Percentiles rank a stretch among this genome's conserved stretches.
Conservation (phyloP, 1,140 invertebrate genomes). For the Brachionus plicatilis region DNA sequence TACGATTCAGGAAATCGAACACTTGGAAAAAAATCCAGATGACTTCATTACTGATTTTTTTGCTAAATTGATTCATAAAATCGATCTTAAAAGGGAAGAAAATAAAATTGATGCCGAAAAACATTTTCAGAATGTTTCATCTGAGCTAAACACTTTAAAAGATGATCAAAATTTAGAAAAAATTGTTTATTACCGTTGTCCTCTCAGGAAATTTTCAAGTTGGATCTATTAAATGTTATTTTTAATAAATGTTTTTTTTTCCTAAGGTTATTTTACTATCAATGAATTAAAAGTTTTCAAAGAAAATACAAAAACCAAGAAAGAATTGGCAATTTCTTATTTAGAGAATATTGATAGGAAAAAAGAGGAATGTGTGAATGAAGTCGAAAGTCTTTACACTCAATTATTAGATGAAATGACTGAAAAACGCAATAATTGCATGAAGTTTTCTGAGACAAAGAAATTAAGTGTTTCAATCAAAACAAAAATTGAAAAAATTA, state of each 20-base stretch:
- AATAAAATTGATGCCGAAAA: not conserved
- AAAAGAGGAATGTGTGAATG: not conserved
- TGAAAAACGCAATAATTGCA: not conserved
- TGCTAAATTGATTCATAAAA: not conserved
- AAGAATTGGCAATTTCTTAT: not conserved
- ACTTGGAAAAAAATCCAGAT: not conserved
- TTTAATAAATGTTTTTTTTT: not conserved
- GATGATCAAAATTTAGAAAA: not conserved
- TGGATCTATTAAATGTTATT: not conserved
- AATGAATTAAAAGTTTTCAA: not conserved
- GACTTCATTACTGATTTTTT: not conserved
- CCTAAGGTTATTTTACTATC: not conserved
- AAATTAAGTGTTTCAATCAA: not conserved
- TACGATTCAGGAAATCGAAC: not conserved
- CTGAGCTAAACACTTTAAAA: not conserved
- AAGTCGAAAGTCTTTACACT: not conserved
- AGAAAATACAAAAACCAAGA: not conserved
- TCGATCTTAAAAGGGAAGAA: not conserved
- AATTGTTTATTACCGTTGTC: no score
- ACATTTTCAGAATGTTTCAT: not conserved
- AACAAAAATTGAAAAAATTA: not conserved
- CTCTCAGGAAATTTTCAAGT: not conserved
- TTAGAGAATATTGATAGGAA: not conserved
- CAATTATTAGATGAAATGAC: not conserved
- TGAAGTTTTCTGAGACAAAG: not conserved